Evolutionary conservation across 2,113 vertebrate species (phyloP).

Genomic region (Pangasianodon hypophthalmus): DNA sequence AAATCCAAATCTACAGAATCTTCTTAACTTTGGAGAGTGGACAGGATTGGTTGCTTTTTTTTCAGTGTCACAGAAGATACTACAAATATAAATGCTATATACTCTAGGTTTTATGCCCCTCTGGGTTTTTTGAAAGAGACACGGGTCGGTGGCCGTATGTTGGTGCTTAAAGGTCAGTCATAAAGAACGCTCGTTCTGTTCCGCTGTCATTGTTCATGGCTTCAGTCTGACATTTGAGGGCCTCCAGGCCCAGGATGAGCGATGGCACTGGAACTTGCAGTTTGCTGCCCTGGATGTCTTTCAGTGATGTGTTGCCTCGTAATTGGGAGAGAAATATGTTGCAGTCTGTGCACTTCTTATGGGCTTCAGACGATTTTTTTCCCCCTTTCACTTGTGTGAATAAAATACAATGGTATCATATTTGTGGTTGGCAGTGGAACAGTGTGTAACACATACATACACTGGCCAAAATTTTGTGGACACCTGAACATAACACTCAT

Average conservation of each 20-base stretch:
- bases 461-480: background rate
- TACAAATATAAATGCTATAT: background rate
- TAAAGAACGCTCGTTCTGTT: constrained; percentile 45
- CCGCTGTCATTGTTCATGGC: constrained; percentile 33
- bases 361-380: background rate
- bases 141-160: constrained; percentile 34
- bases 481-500: background rate
- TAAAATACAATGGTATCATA: background rate
- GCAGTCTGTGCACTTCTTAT: constrained; percentile 1
- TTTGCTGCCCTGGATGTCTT: constrained; percentile 24
- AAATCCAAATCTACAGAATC: too few relatives aligned
- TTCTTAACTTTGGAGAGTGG: too few relatives aligned
- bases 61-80: background rate
- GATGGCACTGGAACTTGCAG: constrained; percentile 26
- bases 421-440: background rate
- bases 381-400: background rate
- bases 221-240: constrained; percentile 47
- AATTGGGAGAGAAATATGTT: constrained; percentile 40
- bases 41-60: background rate
- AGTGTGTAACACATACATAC: background rate
- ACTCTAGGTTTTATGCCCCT: constrained; percentile 30
- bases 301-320: constrained; percentile 33
- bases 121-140: constrained; percentile 28
- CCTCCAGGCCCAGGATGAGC: constrained; percentile 23
- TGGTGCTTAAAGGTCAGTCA: constrained; percentile 52